These are phyloP conservation scores for Ormia ochracea DNA, from an alignment of 2,888 invertebrate genomes.

Conservation along the genomic window DNA sequence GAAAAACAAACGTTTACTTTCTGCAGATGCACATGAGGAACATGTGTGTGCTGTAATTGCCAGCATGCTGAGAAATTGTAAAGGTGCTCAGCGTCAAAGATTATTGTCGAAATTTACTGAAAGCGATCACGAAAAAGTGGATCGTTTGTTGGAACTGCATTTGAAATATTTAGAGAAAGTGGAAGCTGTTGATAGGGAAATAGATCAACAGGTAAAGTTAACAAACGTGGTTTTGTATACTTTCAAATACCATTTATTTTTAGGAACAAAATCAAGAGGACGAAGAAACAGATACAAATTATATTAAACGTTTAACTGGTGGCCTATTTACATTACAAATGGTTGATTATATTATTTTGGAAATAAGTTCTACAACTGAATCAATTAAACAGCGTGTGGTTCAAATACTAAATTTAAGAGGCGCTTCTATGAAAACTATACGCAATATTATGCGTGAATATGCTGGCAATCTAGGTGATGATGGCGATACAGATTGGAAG, in stretches of 20 bases:
- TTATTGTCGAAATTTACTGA: constrained; percentile 97
- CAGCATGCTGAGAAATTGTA: constrained; percentile 94
- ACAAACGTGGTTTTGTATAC: neutral
- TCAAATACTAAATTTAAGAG: constrained; percentile 91
- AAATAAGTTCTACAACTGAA: constrained; percentile 83
- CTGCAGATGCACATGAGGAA: constrained; percentile 94
- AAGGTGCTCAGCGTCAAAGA: constrained; percentile 92
- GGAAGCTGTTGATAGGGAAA: constrained; percentile 86
- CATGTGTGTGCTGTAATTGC: constrained; percentile 95
- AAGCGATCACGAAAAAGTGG: constrained; percentile 98
- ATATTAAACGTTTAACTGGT: constrained; percentile 91
- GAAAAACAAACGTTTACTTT: constrained; percentile 85
- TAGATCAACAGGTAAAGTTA: constrained; percentile 80
- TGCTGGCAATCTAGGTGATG: constrained; percentile 95
- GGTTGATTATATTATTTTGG: constrained; percentile 91
- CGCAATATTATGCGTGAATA: constrained; percentile 97
- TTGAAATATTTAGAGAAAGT: constrained; percentile 98
- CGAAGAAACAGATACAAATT: constrained; percentile 89
- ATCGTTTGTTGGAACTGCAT: constrained; percentile 95
- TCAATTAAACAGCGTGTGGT: constrained; percentile 90
- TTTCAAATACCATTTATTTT: neutral
- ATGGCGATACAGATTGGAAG: constrained; percentile 85
- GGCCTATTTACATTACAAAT: constrained; percentile 98
- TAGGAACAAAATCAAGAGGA: constrained; percentile 78
- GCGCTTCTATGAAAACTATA: constrained; percentile 94